Base-by-base conservation (phyloP, 37 sponge, comb jelly and placozoan species). In the Chondrosia reniformis region DNA sequence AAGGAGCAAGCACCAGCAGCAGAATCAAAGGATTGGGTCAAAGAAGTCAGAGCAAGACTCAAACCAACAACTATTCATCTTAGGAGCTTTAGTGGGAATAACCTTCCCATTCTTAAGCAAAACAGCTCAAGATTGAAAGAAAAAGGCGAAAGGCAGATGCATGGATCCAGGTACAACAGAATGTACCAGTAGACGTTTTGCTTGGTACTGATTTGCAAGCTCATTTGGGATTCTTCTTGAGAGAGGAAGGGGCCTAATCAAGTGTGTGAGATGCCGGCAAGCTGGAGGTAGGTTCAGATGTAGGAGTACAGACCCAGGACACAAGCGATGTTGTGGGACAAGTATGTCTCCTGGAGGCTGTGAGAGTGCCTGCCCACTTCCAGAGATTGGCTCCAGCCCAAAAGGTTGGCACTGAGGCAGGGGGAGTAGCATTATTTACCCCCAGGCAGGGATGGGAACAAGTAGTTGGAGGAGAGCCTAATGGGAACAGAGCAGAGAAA, bases 131-230 rank as follows among this genome's bases (percentile, higher is more conserved):
- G 1, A 45, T 79, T 4, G 17, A 17, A 37, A 58, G 39, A 33
- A 33, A 33, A 32, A 24, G 55, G 13, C 27, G 33, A 13, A 28
- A 3, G 52, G 31, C 33, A 54, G 4, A 31, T 45, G 55, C 76
- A 15, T 45, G 24, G 15, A 36, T 75, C 1, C 56, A 45, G 45
- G 78, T 77, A 43, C 78, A 77, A 58, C 25, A 61, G 78, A 44
- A 59, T 22, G 78, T 63, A 21, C 79, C 66, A 4, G 32, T 45
- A 13, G 66, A 79, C 36, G 17, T 45, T 21, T 52, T 79, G 49
- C 57, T 77, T 30, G 78, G 63, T 9, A 77, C 42, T 2, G 62
- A 77, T 43, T 25, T 61, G 15, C 78, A 61, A 42, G 33, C 55
- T 12, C 37, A 54, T 34, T 41, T 76, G 41, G 75, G 75, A 5